Evolutionary conservation across 2,113 vertebrate species (phyloP).

Genomic region (Aythya baeri): DNA sequence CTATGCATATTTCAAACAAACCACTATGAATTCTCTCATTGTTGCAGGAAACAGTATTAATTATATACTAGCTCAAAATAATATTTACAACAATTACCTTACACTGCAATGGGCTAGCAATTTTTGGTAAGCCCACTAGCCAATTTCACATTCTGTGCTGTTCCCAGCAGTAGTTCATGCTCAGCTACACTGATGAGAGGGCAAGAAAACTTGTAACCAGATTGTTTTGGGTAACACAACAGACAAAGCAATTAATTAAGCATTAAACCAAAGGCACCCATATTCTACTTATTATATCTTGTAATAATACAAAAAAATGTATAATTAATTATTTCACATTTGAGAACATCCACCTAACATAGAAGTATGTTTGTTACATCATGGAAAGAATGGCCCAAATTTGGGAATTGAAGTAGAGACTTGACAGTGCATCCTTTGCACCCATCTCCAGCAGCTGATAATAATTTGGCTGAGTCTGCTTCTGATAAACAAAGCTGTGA

Average conservation of each 20-base stretch:
- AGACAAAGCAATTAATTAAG: background rate
- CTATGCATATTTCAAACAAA: background rate
- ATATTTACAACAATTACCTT: background rate
- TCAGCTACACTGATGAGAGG: background rate
- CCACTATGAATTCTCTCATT: background rate
- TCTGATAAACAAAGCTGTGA: slow-evolving; percentile 53
- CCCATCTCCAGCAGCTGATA: slow-evolving; percentile 62
- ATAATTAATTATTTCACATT: background rate
- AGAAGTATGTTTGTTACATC: background rate
- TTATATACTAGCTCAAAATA: background rate
- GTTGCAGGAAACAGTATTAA: background rate
- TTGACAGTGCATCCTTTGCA: slow-evolving; percentile 55
- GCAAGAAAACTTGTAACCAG: background rate
- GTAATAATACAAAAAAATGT: background rate
- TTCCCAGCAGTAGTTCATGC: background rate
- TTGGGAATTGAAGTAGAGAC: slow-evolving; percentile 26
- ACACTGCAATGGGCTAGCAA: background rate
- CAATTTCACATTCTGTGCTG: background rate
- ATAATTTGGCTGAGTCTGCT: slow-evolving; percentile 15
- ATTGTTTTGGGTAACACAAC: background rate
- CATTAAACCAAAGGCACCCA: background rate
- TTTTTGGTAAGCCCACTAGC: background rate
- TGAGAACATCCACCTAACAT: background rate
- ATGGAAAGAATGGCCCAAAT: slow-evolving; percentile 44
- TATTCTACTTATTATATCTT: background rate